Conservation (phyloP, 2,797 vertebrate genomes). For the Catharus ustulatus region DNA sequence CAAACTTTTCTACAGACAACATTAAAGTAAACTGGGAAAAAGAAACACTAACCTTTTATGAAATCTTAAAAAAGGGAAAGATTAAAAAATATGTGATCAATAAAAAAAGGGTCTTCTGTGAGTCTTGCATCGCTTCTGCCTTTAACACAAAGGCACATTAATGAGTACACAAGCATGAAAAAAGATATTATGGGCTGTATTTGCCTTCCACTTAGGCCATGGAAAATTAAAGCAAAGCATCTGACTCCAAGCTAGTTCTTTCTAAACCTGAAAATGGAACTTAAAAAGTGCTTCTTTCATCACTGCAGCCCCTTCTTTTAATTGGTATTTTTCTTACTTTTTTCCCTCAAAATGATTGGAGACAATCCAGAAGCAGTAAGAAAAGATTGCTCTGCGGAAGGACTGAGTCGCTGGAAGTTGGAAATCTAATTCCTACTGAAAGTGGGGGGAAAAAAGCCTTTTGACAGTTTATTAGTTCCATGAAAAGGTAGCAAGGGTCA, state of each 20-base stretch:
- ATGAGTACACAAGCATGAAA: neutral
- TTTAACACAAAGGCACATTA: neutral
- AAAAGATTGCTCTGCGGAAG: neutral
- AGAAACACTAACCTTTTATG: neutral
- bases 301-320: neutral
- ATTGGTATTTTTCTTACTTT: accelerated
- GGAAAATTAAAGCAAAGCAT: neutral
- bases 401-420: neutral
- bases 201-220: neutral
- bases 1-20: neutral
- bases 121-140: neutral
- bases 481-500: neutral
- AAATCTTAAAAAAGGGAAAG: neutral
- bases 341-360: accelerated
- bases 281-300: neutral
- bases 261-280: neutral
- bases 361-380: neutral
- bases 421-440: neutral
- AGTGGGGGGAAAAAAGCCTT: neutral
- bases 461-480: neutral
- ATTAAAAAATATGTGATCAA: conserved; percentile 56
- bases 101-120: neutral
- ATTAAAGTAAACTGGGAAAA: conserved; percentile 4
- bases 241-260: neutral
- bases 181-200: neutral